Conservation (phyloP, 2,113 vertebrate species). For the Haliaeetus leucogaster region DNA sequence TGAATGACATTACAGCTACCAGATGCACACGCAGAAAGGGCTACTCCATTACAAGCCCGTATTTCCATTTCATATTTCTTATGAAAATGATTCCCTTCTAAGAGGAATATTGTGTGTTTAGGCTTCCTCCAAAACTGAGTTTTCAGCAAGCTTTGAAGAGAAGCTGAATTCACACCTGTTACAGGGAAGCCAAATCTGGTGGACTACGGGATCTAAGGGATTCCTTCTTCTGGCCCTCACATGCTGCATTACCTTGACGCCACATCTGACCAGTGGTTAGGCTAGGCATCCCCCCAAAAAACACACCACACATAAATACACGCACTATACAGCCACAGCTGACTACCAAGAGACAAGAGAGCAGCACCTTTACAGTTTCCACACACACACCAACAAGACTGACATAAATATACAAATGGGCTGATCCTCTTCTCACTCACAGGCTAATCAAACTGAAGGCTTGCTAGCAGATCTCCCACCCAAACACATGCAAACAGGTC, state of each 20-base stretch:
- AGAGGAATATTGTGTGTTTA: neutral
- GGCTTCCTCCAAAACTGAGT: neutral
- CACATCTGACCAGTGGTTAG: neutral
- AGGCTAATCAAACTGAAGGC: neutral
- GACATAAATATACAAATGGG: neutral
- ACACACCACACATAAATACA: rapidly evolving
- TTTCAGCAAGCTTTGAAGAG: neutral
- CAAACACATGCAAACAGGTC: neutral
- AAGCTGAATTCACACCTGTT: neutral
- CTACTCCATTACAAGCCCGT: neutral
- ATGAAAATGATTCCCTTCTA: neutral
- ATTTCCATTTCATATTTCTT: neutral
- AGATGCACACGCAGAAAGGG: neutral
- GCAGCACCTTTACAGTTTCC: neutral
- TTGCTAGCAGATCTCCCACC: neutral
- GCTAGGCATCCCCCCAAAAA: neutral
- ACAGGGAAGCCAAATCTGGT: neutral
- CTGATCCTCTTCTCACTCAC: neutral
- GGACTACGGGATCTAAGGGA: neutral
- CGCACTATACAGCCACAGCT: neutral
- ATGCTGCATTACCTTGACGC: neutral
- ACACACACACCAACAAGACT: neutral
- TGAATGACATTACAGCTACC: neutral
- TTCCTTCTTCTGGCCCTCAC: neutral
- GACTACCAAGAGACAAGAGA: neutral